These are phyloP conservation scores for Orycteropus afer DNA, from an alignment of 2,113 vertebrate genomes.

Conservation along the genomic window DNA sequence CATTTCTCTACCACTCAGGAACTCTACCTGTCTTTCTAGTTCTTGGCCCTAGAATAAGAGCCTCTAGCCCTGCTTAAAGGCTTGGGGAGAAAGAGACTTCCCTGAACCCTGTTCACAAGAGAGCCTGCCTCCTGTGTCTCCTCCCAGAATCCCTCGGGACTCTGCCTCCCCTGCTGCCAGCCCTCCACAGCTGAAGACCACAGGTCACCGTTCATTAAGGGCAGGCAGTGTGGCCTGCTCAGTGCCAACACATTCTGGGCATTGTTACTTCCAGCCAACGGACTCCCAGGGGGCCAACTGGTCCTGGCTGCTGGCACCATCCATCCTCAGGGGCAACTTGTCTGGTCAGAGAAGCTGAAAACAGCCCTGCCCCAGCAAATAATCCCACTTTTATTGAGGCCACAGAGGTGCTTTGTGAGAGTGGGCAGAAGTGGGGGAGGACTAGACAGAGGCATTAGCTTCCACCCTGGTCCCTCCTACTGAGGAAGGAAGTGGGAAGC, in stretches of 20 bases:
- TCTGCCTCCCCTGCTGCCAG: not conserved
- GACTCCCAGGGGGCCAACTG: not conserved
- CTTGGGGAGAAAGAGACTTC: not conserved
- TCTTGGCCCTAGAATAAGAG: not conserved
- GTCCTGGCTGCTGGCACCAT: not conserved
- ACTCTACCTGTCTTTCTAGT: not conserved
- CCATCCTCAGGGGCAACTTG: not conserved
- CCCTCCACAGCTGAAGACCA: not conserved
- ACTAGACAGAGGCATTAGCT: not conserved
- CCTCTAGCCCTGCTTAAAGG: not conserved
- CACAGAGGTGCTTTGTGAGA: not conserved
- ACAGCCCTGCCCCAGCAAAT: not conserved
- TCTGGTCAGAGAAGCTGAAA: not conserved
- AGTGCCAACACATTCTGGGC: not conserved
- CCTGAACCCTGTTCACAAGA: not conserved
- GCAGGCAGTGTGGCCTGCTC: not conserved
- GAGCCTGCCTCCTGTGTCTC: rapidly evolving
- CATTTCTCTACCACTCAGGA: not conserved
- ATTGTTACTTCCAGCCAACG: not conserved
- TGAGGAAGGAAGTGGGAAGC: not conserved
- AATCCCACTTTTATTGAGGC: not conserved
- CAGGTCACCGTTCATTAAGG: not conserved
- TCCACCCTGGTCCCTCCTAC: not conserved
- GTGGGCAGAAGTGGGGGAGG: rapidly evolving
- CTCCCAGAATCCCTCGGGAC: not conserved